These are phyloP conservation scores for Ganaspis brasiliensis DNA, from an alignment of 2,888 invertebrate species.

Conservation along the genomic window DNA sequence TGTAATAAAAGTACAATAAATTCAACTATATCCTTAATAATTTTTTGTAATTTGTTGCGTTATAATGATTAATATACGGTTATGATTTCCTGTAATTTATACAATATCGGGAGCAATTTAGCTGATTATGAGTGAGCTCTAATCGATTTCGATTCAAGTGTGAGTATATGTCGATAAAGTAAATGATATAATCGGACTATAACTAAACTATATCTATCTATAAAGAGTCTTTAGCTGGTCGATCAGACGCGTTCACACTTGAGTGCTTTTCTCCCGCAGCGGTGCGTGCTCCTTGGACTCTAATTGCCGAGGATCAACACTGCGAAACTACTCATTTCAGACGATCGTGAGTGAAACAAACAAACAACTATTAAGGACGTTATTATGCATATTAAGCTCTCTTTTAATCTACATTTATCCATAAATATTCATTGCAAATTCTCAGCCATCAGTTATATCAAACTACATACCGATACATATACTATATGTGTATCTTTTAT, in stretches of 20 bases:
- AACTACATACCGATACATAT: too few species aligned
- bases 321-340: slow-evolving; percentile 19
- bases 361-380: slow-evolving; percentile 22
- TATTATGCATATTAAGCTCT: slow-evolving; percentile 27
- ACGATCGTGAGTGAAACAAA: slow-evolving; percentile 39
- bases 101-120: slow-evolving; percentile 28
- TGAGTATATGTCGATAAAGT: slow-evolving; percentile 9
- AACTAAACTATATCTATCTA: slow-evolving; percentile 46
- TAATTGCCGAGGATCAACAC: slow-evolving; percentile 41
- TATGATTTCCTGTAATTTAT: slow-evolving; percentile 26
- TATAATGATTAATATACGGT: background rate
- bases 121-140: background rate
- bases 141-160: slow-evolving; percentile 11
- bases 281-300: slow-evolving; percentile 36
- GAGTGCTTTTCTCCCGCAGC: slow-evolving; percentile 42
- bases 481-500: background rate
- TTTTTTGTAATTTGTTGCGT: background rate
- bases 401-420: slow-evolving; percentile 4
- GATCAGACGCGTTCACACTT: slow-evolving; percentile 45
- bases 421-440: slow-evolving; percentile 21
- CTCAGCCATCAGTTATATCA: slow-evolving; percentile 15
- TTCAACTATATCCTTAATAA: background rate
- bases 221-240: slow-evolving; percentile 44
- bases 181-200: slow-evolving; percentile 43
- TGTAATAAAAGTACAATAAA: too few species aligned